These are phyloP conservation scores for Bergia sp. DNA, from an alignment of 92 coral and sea anemone genomes.

Conservation along the genomic window DNA sequence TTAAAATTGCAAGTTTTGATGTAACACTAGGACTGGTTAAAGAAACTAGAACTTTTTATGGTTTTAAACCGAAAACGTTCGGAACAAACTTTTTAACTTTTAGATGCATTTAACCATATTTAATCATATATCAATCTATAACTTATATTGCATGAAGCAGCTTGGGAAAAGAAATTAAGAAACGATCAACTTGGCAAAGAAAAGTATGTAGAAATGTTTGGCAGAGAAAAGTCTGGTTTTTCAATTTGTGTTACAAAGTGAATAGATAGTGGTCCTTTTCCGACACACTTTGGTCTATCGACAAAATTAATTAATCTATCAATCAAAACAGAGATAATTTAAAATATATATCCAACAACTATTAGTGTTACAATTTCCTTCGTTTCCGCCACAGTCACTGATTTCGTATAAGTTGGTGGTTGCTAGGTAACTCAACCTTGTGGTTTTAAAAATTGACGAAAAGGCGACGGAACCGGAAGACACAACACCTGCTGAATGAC, in stretches of 20 bases:
- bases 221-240: background rate
- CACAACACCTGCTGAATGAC: too few species aligned
- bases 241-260: background rate
- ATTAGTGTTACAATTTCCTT: background rate
- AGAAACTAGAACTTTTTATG: too few species aligned
- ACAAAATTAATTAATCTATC: conserved; percentile 2
- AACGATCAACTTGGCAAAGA: background rate
- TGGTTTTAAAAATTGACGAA: too few species aligned
- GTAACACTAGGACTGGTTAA: background rate
- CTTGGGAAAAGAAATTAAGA: background rate
- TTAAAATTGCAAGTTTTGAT: background rate
- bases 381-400: background rate
- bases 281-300: background rate
- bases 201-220: background rate
- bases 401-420: too few species aligned
- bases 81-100: too few species aligned
- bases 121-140: too few species aligned
- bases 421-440: too few species aligned
- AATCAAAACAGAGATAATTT: background rate
- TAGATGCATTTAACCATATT: too few species aligned
- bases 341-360: background rate
- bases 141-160: background rate
- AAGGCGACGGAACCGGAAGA: too few species aligned
- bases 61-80: too few species aligned
- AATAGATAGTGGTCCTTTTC: background rate